A percentile compares a stretch with the other conserved stretches of the same genome.
These are phyloP conservation scores for Temnothorax unifasciatus DNA, from an alignment of 2,888 invertebrate genomes.

Conservation along the genomic window DNA sequence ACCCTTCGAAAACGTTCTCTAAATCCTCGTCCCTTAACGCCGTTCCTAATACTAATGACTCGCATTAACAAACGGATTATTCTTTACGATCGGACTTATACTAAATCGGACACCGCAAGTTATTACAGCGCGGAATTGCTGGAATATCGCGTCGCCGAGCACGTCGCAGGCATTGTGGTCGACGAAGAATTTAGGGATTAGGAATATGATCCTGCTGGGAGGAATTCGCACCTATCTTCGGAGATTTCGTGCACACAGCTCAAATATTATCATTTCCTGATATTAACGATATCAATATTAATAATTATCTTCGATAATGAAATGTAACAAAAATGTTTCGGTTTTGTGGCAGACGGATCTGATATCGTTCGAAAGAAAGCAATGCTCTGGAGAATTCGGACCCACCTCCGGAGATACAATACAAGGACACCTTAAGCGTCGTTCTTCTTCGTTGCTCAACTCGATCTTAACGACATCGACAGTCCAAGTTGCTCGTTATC, in stretches of 20 bases:
- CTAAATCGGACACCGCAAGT: neutral
- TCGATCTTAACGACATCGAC: neutral
- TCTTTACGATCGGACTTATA: neutral
- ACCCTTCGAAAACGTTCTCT: neutral
- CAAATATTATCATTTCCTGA: neutral
- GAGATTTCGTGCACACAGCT: neutral
- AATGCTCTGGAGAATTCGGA: neutral
- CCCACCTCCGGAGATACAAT: constrained; percentile 2
- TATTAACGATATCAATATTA: neutral
- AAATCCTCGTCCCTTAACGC: neutral
- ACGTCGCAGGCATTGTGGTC: neutral
- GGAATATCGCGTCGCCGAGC: constrained; percentile 21
- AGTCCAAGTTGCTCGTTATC: neutral
- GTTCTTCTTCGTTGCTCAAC: neutral
- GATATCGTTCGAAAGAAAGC: neutral
- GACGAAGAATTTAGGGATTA: constrained; percentile 28
- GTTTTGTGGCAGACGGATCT: neutral
- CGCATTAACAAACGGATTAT: constrained; percentile 22
- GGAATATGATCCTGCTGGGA: neutral
- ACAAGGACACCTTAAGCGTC: no score
- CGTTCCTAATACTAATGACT: neutral
- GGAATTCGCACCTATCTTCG: neutral
- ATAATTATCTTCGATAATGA: neutral
- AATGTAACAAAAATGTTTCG: neutral
- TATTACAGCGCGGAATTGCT: constrained; percentile 23